phyloP scores from a whole-genome alignment of 1,140 invertebrate genomes.

The Amphibalanus amphitrite region DNA sequence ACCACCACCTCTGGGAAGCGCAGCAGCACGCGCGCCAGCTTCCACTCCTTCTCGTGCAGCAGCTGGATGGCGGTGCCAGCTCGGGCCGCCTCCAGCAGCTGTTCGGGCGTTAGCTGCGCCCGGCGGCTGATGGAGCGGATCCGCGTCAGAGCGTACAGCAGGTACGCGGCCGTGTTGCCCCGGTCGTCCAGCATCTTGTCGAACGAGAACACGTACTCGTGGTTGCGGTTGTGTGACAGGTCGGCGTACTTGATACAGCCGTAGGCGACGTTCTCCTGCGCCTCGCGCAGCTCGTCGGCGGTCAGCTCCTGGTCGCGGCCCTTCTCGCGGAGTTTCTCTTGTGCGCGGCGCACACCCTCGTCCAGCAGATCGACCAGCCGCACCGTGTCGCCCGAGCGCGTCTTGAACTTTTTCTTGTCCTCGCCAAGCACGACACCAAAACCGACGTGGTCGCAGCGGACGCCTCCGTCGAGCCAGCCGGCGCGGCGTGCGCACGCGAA shows the following conservation, averaged over 20 bases:
- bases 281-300: conserved; percentile 58
- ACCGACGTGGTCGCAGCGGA: conserved; percentile 70
- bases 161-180: conserved; percentile 96
- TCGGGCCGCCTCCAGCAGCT: conserved; percentile 35
- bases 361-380: conserved; percentile 77
- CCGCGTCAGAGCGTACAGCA: conserved; percentile 86
- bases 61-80: conserved; percentile 43
- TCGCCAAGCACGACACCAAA: conserved; percentile 97
- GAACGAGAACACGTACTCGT: conserved; percentile 98
- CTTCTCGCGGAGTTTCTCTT: conserved; percentile 75
- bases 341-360: conserved; percentile 50
- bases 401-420: conserved; percentile 99
- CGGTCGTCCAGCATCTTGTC: conserved; percentile 98
- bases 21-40: conserved; percentile 54
- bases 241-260: conserved; percentile 99
- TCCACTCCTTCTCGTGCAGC: conserved; percentile 84
- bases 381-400: conserved; percentile 90
- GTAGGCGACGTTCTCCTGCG: conserved; percentile 83
- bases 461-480: conserved; percentile 45
- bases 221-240: conserved; percentile 75
- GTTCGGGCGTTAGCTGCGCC: background rate
- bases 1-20: conserved; percentile 76
- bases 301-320: conserved; percentile 72
- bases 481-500: conserved; percentile 48
- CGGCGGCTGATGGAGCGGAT: conserved; percentile 72